A percentile compares a stretch with the other conserved stretches of the same genome.
phyloP scores from a whole-genome alignment of 1,140 invertebrate genomes.

The Nymphalis io region DNA sequence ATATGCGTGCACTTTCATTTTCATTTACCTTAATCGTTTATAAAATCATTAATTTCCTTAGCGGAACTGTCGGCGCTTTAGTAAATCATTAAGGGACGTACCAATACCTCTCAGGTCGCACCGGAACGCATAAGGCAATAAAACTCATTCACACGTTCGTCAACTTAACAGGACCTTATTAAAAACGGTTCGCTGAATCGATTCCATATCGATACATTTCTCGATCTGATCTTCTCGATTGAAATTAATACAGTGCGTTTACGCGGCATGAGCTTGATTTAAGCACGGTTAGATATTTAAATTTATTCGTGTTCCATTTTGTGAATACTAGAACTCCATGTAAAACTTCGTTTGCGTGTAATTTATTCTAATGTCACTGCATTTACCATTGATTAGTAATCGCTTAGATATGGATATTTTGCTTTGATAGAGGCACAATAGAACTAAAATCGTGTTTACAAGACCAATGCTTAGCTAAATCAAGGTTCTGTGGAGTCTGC shows the following conservation, averaged over 20 bases:
- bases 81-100: slow-evolving; percentile 73
- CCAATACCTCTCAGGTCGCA: slow-evolving; percentile 53
- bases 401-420: slow-evolving; percentile 39
- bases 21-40: slow-evolving; percentile 23
- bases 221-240: slow-evolving; percentile 65
- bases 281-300: slow-evolving; percentile 54
- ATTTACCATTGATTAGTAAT: slow-evolving; percentile 57
- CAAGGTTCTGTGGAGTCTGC: slow-evolving; percentile 24
- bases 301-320: slow-evolving; percentile 67
- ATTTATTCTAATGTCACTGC: slow-evolving; percentile 56
- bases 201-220: slow-evolving; percentile 55
- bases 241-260: slow-evolving; percentile 64
- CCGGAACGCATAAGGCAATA: slow-evolving; percentile 70
- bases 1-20: not conserved
- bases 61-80: slow-evolving; percentile 27
- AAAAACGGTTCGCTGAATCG: slow-evolving; percentile 67
- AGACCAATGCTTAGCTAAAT: slow-evolving; percentile 12
- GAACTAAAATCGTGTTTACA: slow-evolving; percentile 30
- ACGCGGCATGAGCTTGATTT: slow-evolving; percentile 52
- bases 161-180: slow-evolving; percentile 75
- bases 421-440: slow-evolving; percentile 34
- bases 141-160: slow-evolving; percentile 78
- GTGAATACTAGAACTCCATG: slow-evolving; percentile 52
- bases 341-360: slow-evolving; percentile 54
- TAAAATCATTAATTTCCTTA: slow-evolving; percentile 19